These are phyloP conservation scores for Rallus crepitans DNA, from an alignment of 2,797 vertebrate species.

Conservation along the genomic window DNA sequence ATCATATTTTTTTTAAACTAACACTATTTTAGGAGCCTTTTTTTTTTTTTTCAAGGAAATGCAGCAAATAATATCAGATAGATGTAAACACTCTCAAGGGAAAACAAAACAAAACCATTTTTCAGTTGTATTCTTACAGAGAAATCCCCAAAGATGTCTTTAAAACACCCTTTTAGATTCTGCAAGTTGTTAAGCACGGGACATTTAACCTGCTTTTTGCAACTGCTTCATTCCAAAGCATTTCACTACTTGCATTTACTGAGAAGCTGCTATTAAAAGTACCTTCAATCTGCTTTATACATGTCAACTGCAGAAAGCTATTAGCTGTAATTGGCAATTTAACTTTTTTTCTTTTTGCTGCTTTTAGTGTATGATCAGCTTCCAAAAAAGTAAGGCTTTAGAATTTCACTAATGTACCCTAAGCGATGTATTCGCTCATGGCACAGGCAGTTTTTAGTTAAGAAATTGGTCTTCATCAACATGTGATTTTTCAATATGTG, in stretches of 20 bases:
- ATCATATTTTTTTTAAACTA: neutral
- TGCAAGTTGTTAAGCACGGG: slow-evolving; percentile 34
- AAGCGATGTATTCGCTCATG: neutral
- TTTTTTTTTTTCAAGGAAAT: neutral
- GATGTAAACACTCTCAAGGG: neutral
- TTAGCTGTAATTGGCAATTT: slow-evolving; percentile 60
- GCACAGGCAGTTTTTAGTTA: neutral
- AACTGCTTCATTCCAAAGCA: slow-evolving; percentile 48
- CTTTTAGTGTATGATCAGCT: slow-evolving; percentile 23
- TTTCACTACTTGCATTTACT: slow-evolving; percentile 47
- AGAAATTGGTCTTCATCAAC: slow-evolving; percentile 1
- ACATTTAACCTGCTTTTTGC: slow-evolving; percentile 59
- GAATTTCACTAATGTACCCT: slow-evolving; percentile 14
- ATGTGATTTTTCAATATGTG: neutral
- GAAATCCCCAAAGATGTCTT: slow-evolving; percentile 28
- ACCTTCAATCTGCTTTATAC: slow-evolving; percentile 55
- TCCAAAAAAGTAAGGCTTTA: slow-evolving; percentile 31
- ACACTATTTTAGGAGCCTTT: neutral
- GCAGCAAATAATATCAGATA: neutral
- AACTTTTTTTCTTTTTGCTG: slow-evolving; percentile 12
- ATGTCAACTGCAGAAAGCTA: slow-evolving; percentile 47
- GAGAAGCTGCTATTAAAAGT: slow-evolving; percentile 47
- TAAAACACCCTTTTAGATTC: slow-evolving; percentile 18
- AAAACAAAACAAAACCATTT: slow-evolving; percentile 42
- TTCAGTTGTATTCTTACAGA: slow-evolving; percentile 25